A percentile compares a stretch with the other conserved stretches of the same genome.
phyloP scores from a whole-genome alignment of 1,140 invertebrate species.

The Drosophila asahinai region DNA sequence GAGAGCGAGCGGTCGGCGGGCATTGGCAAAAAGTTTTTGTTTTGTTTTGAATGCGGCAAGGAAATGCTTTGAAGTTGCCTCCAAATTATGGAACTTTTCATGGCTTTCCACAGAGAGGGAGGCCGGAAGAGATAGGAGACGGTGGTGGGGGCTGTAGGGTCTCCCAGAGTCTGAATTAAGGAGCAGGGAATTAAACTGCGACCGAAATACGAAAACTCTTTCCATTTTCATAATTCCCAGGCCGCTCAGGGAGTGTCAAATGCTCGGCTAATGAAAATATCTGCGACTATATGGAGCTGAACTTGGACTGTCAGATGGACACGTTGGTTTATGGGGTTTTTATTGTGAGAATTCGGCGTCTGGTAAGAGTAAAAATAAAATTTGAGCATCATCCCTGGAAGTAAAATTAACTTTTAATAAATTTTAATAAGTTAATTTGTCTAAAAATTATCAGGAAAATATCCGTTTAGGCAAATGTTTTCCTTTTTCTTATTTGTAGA shows the following conservation, averaged over 20 bases:
- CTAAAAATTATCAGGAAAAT: too few species aligned
- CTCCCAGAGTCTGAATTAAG: neutral
- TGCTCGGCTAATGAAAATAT: slow-evolving; percentile 12
- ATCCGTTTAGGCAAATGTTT: too few species aligned
- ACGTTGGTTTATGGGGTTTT: neutral
- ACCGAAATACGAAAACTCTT: slow-evolving; percentile 32
- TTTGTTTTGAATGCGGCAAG: slow-evolving; percentile 51
- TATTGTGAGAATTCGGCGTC: neutral
- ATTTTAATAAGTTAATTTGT: too few species aligned
- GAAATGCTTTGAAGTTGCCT: slow-evolving; percentile 72
- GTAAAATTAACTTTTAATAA: too few species aligned
- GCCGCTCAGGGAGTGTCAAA: slow-evolving; percentile 10
- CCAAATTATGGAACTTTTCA: slow-evolving; percentile 59
- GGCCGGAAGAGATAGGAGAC: neutral
- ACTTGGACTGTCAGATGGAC: neutral
- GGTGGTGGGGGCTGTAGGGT: neutral
- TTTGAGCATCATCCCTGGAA: too few species aligned
- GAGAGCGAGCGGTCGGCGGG: slow-evolving; percentile 27
- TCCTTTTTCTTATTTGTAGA: neutral
- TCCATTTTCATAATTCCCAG: slow-evolving; percentile 24
- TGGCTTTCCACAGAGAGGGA: slow-evolving; percentile 25
- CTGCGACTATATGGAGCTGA: slow-evolving; percentile 18
- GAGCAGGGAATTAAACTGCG: slow-evolving; percentile 32
- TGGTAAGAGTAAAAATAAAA: too few species aligned
- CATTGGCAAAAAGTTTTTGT: slow-evolving; percentile 57